Base-by-base conservation (phyloP, 2,797 vertebrate genomes). In the Micrastur ruficollis region DNA sequence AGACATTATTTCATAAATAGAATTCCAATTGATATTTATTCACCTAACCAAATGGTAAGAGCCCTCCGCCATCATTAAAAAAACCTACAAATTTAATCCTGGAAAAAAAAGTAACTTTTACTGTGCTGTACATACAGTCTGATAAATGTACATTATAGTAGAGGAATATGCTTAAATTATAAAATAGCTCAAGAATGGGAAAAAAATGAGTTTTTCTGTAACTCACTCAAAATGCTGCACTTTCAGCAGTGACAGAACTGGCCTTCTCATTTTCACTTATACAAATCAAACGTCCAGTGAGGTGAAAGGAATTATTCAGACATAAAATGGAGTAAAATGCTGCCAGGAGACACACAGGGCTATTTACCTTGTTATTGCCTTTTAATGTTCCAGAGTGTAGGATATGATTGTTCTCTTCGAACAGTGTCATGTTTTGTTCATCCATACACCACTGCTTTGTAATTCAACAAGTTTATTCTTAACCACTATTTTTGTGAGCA, bases 271-370 rank as follows among this genome's bases (percentile, higher is more conserved):
- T 76, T 93, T 80, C 56, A 86, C 61, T 40, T 46, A 50, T 5
- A 86, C 34, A 94, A 89, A 89, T 90, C 88, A 82, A 26, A 92
- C 87, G 63, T 71, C 68, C 50, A 55, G 26, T 25, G 47, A 91
- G 32, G 62, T 53, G 47, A 94, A 76, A 9, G 4, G 65, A 92
- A 90, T 83, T 78, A 86, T 56, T 80, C 63, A 90, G 65, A 96
- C 40, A 96, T 66, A 76, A 87, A 95, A 84, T 56, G 63, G 74
- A 89, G 81, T 55, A 79, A 93, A 94, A 89, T 59, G 55, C 63
- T 94, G 62, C 42, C 72, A 84, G 70, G 62, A 88, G 92, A 89
- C 58, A 84, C 18, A 52, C 6, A 27, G 1, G 0, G 53, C 20
- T 78, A 90, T 83, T 90, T 89, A 71, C 70, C 83, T 82, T 81